A percentile compares a stretch with the other conserved stretches of the same genome.
Conservation (phyloP, 2,113 vertebrate genomes). For the Rhinoderma darwinii region DNA sequence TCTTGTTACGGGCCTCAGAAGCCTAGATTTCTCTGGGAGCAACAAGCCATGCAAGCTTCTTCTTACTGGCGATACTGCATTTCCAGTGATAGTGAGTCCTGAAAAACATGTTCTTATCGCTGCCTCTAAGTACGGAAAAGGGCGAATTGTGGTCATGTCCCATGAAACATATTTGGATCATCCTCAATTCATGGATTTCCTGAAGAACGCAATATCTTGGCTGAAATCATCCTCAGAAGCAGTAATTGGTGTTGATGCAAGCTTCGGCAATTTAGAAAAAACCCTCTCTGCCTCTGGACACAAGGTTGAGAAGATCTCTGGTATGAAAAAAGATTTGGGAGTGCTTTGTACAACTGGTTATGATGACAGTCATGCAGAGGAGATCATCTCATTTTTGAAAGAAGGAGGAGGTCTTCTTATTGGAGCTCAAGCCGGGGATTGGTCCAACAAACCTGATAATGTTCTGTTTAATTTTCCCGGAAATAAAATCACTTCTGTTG, state of each 20-base stretch:
- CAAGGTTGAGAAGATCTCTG: slow-evolving; percentile 65
- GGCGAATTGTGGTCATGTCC: slow-evolving; percentile 80
- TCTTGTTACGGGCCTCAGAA: slow-evolving; percentile 68
- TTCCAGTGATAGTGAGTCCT: slow-evolving; percentile 74
- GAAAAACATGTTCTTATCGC: slow-evolving; percentile 74
- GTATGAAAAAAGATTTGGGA: slow-evolving; percentile 64
- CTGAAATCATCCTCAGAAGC: slow-evolving; percentile 72
- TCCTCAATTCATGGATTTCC: slow-evolving; percentile 72
- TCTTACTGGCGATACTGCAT: slow-evolving; percentile 71
- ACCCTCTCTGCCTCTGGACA: slow-evolving; percentile 65
- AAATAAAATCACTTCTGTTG: slow-evolving; percentile 83
- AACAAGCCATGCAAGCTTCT: slow-evolving; percentile 68
- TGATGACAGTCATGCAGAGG: slow-evolving; percentile 64
- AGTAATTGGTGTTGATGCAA: slow-evolving; percentile 74
- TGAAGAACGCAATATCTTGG: slow-evolving; percentile 84
- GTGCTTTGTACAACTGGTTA: slow-evolving; percentile 83
- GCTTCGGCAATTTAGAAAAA: slow-evolving; percentile 67
- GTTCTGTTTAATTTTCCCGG: slow-evolving; percentile 79
- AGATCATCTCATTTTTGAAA: slow-evolving; percentile 79
- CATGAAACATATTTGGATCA: slow-evolving; percentile 79
- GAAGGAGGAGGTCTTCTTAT: slow-evolving; percentile 83
- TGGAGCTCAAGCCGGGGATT: slow-evolving; percentile 85
- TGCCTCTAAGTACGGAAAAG: slow-evolving; percentile 78
- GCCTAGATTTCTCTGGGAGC: slow-evolving; percentile 67
- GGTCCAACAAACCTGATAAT: slow-evolving; percentile 78